Evolutionary conservation across 2,888 invertebrate species (phyloP), one percentile per base, ranked within the genome.

Genomic region (Cephus nigrinus): DNA sequence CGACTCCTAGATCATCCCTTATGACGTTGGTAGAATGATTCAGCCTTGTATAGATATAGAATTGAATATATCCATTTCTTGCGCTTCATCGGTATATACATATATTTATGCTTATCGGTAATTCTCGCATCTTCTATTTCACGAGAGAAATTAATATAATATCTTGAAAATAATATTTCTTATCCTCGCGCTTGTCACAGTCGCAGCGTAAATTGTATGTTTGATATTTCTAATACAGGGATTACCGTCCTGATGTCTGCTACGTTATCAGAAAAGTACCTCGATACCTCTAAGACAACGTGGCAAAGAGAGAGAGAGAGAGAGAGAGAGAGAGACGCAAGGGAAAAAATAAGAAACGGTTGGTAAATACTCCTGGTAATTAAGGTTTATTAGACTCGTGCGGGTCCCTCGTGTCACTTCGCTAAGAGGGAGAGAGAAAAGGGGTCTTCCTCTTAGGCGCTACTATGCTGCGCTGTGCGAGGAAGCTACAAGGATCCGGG

Each of bases 381-480:
- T 55, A 55, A 55, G 23, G 55, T 55, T 55, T 55, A 55, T 55
- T 55, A 55, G 55, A 55, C 55, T 55, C 55, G 55, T 55, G 55
- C 55, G 55, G 55, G 55, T 23, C 23, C 23, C 55, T 23, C 55
- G 55, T 55, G 55, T 23, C 55, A 55, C 55, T 55, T 23, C 36
- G 15, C 3, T 35, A 12, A 12, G 73, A 75, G 73, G 55, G 73
- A 76, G 35, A 68, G 78, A 77, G 76, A 80, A 68, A 33, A 71
- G 55, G 23, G 35, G 12, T 35, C 23, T 23, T 23, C 23, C 55
- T 55, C 23, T 55, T 55, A 55, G 23, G 55, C 55, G 23, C 55
- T 55, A 55, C 55, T 55, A 55, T 9, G 55, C 55, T 23, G 23
- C 55, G 55, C 9, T 23, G 55, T 55, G 55, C 55, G 55, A 55